Evolutionary conservation across 2,113 vertebrate genomes (phyloP).

Genomic region (Noturus placidus): DNA sequence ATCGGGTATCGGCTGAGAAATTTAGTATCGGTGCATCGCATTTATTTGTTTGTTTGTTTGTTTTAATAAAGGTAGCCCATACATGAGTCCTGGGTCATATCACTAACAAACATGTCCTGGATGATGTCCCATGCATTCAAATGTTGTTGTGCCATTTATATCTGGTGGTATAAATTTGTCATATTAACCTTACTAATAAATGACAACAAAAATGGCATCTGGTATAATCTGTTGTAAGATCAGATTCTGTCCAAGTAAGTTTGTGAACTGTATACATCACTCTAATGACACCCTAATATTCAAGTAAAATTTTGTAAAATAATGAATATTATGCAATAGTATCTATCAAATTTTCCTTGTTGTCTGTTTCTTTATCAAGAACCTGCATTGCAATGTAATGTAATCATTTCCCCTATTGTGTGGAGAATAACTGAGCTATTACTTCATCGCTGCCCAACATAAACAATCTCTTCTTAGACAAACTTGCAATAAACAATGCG

Average conservation of each 20-base stretch:
- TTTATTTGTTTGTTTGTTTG: too few species aligned
- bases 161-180: neutral
- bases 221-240: neutral
- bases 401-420: neutral
- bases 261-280: neutral
- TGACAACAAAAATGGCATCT: neutral
- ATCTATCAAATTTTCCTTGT: neutral
- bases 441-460: neutral
- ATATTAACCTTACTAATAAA: neutral
- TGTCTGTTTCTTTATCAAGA: neutral
- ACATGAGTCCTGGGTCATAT: neutral
- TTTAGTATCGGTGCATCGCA: too few species aligned
- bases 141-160: neutral
- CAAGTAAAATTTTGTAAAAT: neutral
- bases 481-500: neutral
- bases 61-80: too few species aligned
- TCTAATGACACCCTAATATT: neutral
- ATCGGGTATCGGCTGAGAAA: too few species aligned
- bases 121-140: neutral
- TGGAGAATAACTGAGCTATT: neutral
- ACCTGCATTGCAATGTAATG: neutral
- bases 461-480: neutral
- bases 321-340: neutral
- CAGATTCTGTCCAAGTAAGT: too few species aligned
- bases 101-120: neutral